A percentile compares a stretch with the other conserved stretches of the same genome.
These are phyloP conservation scores for Nansenia antarctica DNA, from an alignment of 2,113 vertebrate species.

Conservation along the genomic window DNA sequence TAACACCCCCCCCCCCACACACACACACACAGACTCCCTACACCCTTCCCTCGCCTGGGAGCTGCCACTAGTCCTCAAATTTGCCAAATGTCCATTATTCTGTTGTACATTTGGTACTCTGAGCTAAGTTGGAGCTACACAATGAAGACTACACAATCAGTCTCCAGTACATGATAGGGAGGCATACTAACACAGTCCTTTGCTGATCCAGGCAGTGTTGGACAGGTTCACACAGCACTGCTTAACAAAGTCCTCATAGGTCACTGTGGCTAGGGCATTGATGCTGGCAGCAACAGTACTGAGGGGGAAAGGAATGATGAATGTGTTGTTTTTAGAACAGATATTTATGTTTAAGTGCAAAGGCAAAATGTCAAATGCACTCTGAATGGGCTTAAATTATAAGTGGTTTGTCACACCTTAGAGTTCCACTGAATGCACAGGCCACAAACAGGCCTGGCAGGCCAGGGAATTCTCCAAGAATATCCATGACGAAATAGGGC, in stretches of 20 bases:
- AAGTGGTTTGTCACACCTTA: slow-evolving; percentile 74
- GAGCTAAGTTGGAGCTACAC: too few species aligned
- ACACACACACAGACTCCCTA: too few species aligned
- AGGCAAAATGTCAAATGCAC: neutral
- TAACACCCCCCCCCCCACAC: too few species aligned
- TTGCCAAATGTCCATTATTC: too few species aligned
- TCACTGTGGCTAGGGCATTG: slow-evolving; percentile 87
- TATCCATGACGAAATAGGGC: slow-evolving; percentile 87
- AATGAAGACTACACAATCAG: too few species aligned
- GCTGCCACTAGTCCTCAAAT: too few species aligned
- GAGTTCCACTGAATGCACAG: slow-evolving; percentile 86
- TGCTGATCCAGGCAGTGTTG: slow-evolving; percentile 81
- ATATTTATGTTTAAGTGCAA: neutral
- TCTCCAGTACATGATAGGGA: neutral
- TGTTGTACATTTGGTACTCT: too few species aligned
- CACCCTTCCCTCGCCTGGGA: too few species aligned
- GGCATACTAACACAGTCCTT: slow-evolving; percentile 81
- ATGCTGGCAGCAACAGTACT: slow-evolving; percentile 89
- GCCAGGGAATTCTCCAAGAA: slow-evolving; percentile 79
- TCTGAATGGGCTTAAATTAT: neutral
- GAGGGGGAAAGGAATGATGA: neutral
- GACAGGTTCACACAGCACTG: slow-evolving; percentile 74
- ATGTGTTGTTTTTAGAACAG: neutral
- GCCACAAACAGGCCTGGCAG: slow-evolving; percentile 86
- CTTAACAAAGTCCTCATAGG: slow-evolving; percentile 85